Percentiles rank a stretch among this genome's conserved stretches.
These are phyloP conservation scores for Cavia aperea DNA, from an alignment of 2,113 vertebrate species.

Conservation along the genomic window DNA sequence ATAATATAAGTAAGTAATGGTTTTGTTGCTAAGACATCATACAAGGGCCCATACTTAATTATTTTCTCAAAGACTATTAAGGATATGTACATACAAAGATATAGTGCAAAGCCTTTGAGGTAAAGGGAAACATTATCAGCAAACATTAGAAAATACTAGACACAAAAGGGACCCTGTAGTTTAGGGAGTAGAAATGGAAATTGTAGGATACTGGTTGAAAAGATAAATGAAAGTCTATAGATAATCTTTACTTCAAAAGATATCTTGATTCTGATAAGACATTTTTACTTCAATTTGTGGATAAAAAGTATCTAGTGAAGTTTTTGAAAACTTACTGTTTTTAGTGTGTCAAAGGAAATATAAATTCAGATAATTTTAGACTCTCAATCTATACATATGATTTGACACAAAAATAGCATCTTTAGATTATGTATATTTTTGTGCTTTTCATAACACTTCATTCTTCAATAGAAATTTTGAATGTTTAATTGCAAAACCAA, in stretches of 20 bases:
- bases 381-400: neutral
- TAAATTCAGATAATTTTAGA: neutral
- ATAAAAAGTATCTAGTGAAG: neutral
- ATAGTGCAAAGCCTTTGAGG: neutral
- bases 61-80: neutral
- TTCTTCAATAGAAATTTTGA: neutral
- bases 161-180: neutral
- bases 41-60: neutral
- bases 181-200: neutral
- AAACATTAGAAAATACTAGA: neutral
- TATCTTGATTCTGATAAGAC: neutral
- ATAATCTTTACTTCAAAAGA: neutral
- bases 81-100: neutral
- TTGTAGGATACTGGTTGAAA: neutral
- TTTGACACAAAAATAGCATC: neutral
- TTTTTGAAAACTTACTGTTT: neutral
- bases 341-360: neutral
- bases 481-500: neutral
- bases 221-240: neutral
- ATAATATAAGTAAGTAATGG: neutral
- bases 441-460: neutral
- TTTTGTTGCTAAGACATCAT: neutral
- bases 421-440: slow-evolving; percentile 1
- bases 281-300: neutral
- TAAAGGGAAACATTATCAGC: neutral